Conservation (phyloP, 2,797 vertebrate genomes). For the Odontamblyopus lacepedii region DNA sequence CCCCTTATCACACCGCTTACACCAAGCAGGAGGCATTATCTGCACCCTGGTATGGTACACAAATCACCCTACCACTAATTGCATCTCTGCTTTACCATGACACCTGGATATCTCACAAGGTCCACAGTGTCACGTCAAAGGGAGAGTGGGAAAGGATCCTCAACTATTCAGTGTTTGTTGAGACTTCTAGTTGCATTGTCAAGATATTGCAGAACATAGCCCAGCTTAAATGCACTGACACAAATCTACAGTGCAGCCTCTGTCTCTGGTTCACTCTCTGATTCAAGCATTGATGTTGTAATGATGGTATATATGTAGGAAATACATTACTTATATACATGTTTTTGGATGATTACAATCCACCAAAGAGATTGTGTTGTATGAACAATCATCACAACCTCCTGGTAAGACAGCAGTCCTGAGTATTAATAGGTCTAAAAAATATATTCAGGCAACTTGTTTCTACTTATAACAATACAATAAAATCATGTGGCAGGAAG, state of each 20-base stretch:
- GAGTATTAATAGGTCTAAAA: neutral
- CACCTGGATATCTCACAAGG: constrained; percentile 66
- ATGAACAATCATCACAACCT: constrained; percentile 8
- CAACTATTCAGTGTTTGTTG: constrained; percentile 5
- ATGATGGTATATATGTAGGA: neutral
- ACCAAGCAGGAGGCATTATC: constrained; percentile 44
- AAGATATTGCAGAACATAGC: neutral
- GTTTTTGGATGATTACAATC: constrained; percentile 14
- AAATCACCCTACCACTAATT: constrained; percentile 59
- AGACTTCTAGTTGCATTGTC: too few relatives aligned
- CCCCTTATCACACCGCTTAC: constrained; percentile 49
- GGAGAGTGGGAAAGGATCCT: constrained; percentile 35
- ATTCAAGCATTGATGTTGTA: neutral
- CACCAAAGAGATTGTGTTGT: neutral
- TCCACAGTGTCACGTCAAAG: constrained; percentile 56
- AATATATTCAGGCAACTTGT: neutral
- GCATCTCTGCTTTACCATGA: constrained; percentile 66
- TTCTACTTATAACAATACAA: neutral
- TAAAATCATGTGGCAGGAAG: neutral
- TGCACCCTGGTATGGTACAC: constrained; percentile 35
- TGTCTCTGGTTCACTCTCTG: neutral
- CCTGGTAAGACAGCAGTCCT: constrained; percentile 23
- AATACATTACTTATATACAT: neutral
- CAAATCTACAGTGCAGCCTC: neutral
- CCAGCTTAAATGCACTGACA: neutral